Base-by-base conservation (phyloP, 1,140 invertebrate species). In the Archivesica marissinica region DNA sequence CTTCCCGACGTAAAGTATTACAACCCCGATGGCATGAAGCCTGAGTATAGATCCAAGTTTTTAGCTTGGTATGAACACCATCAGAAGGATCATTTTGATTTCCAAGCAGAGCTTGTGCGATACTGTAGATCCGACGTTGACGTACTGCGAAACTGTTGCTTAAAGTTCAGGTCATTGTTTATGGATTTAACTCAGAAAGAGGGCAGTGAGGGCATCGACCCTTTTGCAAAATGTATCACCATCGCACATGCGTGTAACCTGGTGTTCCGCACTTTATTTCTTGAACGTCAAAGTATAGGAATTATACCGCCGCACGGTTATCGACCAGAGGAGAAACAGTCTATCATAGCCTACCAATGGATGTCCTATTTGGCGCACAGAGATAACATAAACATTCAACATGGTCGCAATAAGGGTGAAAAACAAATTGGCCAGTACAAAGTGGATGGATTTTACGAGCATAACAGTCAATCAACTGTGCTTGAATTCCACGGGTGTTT, bases 51-150 rank as follows among this genome's bases (percentile, higher is more conserved):
- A 28, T 23, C 56, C 17, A 76, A 23, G 0, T 66, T 85, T 28
- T 20, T n/a, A 74, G 25, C 17, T 20, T 85, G 82, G 82, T 74
- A 85, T 47, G 28, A 28, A 41, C 3, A 77, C n/a, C 38, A 70
- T 39, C 38, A 64, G 9, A 17, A 50, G 39, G 25, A 33, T 20
- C n/a, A 11, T 23, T 84, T 84, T 41, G 33, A 35, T 35, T 44
- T 84, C 39, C 28, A 54, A 28, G 30, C 41, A 23, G 81, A 84
- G 30, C 23, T 61, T 0, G 7, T 41, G 30, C 30, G 39, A 4
- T 79, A 79, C 44, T 79, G 77, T 66, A 17, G 39, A 39, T 35
- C 56, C 20, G 81, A 84, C 33, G 78, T 84, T 77, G 81, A 84
- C 33, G 78, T 84, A 59, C 52, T 84, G 44, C n/a, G 70, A 3